Evolutionary conservation across 2,888 invertebrate species (phyloP), one percentile per base, ranked within the genome.

Genomic region (Machimus rusticus): DNA sequence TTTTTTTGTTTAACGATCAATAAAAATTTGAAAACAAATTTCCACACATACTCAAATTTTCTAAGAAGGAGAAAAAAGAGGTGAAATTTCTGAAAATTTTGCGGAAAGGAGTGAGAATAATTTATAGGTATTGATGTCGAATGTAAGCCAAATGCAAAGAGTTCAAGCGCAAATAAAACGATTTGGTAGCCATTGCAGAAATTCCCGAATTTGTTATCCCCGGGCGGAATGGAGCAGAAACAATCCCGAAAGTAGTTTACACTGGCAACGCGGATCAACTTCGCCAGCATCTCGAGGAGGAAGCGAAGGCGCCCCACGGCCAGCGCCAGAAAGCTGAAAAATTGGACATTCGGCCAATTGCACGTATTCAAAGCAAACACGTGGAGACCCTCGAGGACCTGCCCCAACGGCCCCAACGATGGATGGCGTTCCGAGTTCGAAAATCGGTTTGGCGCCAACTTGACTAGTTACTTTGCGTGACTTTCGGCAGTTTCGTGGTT

Each of bases 381-480:
- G 85, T 85, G 85, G 74, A 74, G 12, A 19, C 74, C 31, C 28
- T 85, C 23, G 43, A 74, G 74, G 46, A 84, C 66, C 39, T 66
- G 23, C 46, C 19, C 34, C 51, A 57, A 37, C 66, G 82, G 23
- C 46, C 19, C 34, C 51, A 57, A 37, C 66, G 82, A 84, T 84
- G 74, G 85, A 85, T 74, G 74, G 23, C 74, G 14, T 74, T 74
- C 74, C 14, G 5, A 16, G 37, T 85, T 79, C 66, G 82, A 87
- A 87, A 87, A 88, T 88, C 76, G 86, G 77, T 87, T 86, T 85
- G 88, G 88, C 88, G 88, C 88, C 88, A 88, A 87, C 87, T 86
- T 86, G 88, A 88, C 88, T 88, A 66, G 87, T 85, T 88, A 87
- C 87, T 86, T 88, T 88, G 88, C 88, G 88, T 88, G 88, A 87